phyloP scores from a whole-genome alignment of 1,140 invertebrate species.

The Phocides pigmalion region DNA sequence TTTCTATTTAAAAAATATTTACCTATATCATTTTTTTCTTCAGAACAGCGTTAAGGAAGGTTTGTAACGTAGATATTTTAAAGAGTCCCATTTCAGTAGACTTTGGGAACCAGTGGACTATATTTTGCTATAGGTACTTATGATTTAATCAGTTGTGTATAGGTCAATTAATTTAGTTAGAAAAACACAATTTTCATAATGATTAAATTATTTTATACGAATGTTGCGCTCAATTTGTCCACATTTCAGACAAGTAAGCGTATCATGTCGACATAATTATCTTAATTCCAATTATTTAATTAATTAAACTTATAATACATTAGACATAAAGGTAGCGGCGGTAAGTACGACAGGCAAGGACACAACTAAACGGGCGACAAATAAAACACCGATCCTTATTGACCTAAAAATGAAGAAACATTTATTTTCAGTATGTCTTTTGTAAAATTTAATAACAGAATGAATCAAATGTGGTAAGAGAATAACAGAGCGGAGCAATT shows the following conservation, averaged over 20 bases:
- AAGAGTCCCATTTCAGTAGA: too few relatives aligned
- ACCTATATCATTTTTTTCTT: too few relatives aligned
- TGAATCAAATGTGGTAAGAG: constrained; percentile 80
- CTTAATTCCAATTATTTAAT: constrained; percentile 28
- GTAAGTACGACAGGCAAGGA: too few relatives aligned
- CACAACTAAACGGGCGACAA: constrained; percentile 48
- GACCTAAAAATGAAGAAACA: constrained; percentile 90
- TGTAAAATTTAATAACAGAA: constrained; percentile 85
- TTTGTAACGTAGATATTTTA: too few relatives aligned
- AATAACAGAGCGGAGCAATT: constrained; percentile 80
- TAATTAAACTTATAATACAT: constrained; percentile 35
- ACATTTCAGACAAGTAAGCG: constrained; percentile 18
- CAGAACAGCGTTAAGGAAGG: too few relatives aligned
- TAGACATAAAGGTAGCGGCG: too few relatives aligned
- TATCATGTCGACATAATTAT: constrained; percentile 19
- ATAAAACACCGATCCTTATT: constrained; percentile 84
- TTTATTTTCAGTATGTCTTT: constrained; percentile 87
- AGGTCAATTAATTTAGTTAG: neutral
- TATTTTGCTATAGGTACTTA: too few relatives aligned
- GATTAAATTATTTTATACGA: constrained; percentile 30
- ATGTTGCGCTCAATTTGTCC: constrained; percentile 9
- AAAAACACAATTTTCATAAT: constrained; percentile 20
- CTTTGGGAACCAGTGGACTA: too few relatives aligned
- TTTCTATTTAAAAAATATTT: too few relatives aligned
- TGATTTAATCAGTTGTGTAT: too few relatives aligned